Evolutionary conservation across 2,888 invertebrate species (phyloP).

Genomic region (Erynnis tages): DNA sequence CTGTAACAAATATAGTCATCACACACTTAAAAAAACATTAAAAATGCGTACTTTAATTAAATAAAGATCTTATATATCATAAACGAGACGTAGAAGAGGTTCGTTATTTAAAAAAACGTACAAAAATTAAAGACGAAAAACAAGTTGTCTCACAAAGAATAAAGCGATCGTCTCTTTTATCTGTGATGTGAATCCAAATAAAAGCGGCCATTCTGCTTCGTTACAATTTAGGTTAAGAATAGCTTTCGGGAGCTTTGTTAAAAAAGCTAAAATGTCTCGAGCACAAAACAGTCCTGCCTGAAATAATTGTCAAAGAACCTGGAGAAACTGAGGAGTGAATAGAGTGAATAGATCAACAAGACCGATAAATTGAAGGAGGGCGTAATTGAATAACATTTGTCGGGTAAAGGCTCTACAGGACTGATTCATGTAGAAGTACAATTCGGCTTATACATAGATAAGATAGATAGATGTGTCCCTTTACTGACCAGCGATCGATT

Average conservation of each 20-base stretch:
- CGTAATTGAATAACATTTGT: constrained; percentile 28
- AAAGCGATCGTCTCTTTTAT: constrained; percentile 22
- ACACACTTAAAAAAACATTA: no score
- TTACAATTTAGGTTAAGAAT: constrained; percentile 24
- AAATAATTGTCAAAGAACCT: constrained; percentile 24
- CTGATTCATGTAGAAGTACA: neutral
- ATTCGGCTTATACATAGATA: neutral
- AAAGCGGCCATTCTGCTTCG: constrained; percentile 17
- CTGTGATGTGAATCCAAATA: constrained; percentile 24
- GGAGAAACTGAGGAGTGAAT: constrained; percentile 23
- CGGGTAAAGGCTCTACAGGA: constrained; percentile 4
- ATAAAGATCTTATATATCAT: neutral
- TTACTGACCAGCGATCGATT: no score
- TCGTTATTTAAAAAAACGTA: constrained; percentile 11
- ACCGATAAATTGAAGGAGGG: constrained; percentile 25
- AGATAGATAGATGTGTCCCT: no score
- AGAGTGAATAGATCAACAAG: constrained; percentile 32
- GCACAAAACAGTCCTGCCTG: constrained; percentile 23
- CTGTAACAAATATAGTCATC: no score
- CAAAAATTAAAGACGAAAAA: constrained; percentile 20
- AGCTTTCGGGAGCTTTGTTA: constrained; percentile 23
- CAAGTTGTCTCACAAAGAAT: constrained; percentile 15
- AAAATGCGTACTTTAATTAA: no score
- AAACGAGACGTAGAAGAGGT: constrained; percentile 2
- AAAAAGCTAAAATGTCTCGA: constrained; percentile 21